phyloP scores from a whole-genome alignment of 2,888 invertebrate genomes.

The Oasisia sp. region DNA sequence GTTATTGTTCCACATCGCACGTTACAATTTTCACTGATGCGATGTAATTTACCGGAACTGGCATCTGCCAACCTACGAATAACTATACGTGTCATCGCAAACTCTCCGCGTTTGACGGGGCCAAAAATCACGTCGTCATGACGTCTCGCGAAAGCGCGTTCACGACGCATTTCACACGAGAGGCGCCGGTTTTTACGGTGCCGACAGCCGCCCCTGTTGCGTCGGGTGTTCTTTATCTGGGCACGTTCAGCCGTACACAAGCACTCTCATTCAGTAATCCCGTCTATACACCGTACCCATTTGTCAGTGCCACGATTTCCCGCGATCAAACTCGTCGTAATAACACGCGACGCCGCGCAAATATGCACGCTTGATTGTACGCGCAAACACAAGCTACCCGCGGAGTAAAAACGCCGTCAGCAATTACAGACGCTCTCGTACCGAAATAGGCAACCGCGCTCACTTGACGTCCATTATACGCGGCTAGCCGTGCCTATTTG shows the following conservation, averaged over 20 bases:
- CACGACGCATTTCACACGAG: not conserved
- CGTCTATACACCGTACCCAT: not conserved
- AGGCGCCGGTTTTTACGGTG: not conserved
- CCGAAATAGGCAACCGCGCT: not conserved
- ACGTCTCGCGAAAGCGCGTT: not conserved
- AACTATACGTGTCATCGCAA: not conserved
- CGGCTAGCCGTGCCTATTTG: not conserved
- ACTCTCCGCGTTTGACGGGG: not conserved
- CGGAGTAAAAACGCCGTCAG: not conserved
- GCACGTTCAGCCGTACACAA: not conserved
- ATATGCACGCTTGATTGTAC: not conserved
- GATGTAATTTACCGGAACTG: not conserved
- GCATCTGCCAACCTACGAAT: not conserved
- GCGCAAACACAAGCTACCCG: not conserved
- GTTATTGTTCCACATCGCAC: not conserved
- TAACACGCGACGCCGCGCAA: not conserved
- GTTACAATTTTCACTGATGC: not conserved
- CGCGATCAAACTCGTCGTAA: not conserved
- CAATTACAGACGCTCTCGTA: not conserved
- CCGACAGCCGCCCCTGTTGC: not conserved
- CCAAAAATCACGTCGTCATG: not conserved
- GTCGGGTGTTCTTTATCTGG: not conserved
- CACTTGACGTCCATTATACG: not conserved
- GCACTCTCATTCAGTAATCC: not conserved
- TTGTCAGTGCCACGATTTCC: not conserved